These are phyloP conservation scores for Centrocercus urophasianus DNA, from an alignment of 2,113 vertebrate genomes.

Conservation along the genomic window DNA sequence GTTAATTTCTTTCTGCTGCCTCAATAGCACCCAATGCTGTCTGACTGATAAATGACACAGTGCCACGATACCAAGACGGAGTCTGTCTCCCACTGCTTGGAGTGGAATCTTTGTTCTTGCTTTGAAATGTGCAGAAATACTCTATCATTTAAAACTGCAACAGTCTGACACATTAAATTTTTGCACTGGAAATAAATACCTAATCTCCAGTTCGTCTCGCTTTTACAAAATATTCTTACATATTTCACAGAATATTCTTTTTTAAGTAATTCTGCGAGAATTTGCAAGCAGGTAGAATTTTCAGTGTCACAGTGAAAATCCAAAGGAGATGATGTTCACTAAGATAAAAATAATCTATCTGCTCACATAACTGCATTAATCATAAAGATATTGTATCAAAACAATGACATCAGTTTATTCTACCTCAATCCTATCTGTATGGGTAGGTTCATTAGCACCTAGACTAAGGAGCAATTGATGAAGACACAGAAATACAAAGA, in stretches of 20 bases:
- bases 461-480: neutral
- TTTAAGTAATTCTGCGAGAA: neutral
- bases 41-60: neutral
- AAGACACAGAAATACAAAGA: neutral
- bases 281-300: neutral
- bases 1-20: neutral
- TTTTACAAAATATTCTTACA: neutral
- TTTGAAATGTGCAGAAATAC: neutral
- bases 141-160: neutral
- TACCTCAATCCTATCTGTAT: neutral
- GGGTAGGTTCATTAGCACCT: neutral
- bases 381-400: neutral
- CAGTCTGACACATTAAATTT: neutral
- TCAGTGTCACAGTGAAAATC: neutral
- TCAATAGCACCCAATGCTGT: rapidly evolving
- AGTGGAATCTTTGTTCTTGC: neutral
- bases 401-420: neutral
- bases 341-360: neutral
- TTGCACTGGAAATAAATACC: neutral
- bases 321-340: neutral
- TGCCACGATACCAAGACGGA: rapidly evolving
- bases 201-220: neutral
- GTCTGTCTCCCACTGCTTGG: neutral
- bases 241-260: neutral
- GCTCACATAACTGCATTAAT: neutral